Percentiles rank a stretch among this genome's conserved stretches.
phyloP scores from a whole-genome alignment of 2,888 invertebrate species.

The Biston betularia region DNA sequence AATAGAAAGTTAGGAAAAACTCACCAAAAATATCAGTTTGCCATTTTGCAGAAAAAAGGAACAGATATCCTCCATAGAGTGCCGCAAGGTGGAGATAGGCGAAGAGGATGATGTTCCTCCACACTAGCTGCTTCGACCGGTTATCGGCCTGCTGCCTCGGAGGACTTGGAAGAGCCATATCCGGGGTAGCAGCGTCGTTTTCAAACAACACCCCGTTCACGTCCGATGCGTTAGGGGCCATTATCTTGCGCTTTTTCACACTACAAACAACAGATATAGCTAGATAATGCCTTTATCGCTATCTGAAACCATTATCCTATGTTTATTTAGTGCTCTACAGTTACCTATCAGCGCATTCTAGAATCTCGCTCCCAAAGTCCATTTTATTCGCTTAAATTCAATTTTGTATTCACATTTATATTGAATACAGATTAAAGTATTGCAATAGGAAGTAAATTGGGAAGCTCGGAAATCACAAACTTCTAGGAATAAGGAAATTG shows the following conservation, averaged over 20 bases:
- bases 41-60: conserved; percentile 91
- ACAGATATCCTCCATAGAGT: conserved; percentile 91
- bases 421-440: background rate
- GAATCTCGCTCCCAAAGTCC: conserved; percentile 53
- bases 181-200: conserved; percentile 77
- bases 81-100: conserved; percentile 91
- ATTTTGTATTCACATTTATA: conserved; percentile 2
- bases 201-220: conserved; percentile 81
- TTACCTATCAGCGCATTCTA: conserved; percentile 50
- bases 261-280: conserved; percentile 48
- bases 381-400: conserved; percentile 29
- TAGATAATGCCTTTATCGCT: conserved; percentile 22
- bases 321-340: conserved; percentile 33
- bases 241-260: conserved; percentile 51
- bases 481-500: no score
- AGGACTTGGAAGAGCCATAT: conserved; percentile 69
- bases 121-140: conserved; percentile 88
- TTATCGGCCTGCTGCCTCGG: conserved; percentile 84
- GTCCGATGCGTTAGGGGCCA: conserved; percentile 79
- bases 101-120: conserved; percentile 94
- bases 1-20: conserved; percentile 49
- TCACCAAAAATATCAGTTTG: conserved; percentile 90
- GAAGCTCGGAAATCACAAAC: background rate
- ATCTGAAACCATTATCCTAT: conserved; percentile 18
- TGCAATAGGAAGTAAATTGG: background rate